A percentile compares a stretch with the other conserved stretches of the same genome.
These are phyloP conservation scores for Acronicta alni DNA, from an alignment of 2,888 invertebrate species.

Conservation along the genomic window DNA sequence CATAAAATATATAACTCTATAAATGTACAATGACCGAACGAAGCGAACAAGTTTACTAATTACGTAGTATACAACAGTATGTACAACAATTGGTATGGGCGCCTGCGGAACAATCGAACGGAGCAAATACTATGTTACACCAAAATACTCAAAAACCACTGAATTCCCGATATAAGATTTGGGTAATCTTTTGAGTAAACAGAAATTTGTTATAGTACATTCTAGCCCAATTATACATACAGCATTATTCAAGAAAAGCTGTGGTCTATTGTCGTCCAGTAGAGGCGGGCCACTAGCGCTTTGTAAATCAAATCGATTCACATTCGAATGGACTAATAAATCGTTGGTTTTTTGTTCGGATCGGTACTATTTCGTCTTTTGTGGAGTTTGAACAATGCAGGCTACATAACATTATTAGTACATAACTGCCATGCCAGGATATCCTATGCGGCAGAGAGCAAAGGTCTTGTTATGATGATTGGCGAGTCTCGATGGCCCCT, in stretches of 20 bases:
- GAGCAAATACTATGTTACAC: too few relatives aligned
- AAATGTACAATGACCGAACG: too few relatives aligned
- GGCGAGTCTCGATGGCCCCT: too few relatives aligned
- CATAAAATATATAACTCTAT: too few relatives aligned
- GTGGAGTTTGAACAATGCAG: constrained; percentile 17
- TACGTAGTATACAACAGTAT: too few relatives aligned
- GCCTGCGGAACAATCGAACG: too few relatives aligned
- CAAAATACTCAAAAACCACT: too few relatives aligned
- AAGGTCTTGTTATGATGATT: neutral
- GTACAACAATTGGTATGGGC: too few relatives aligned
- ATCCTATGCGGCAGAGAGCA: neutral
- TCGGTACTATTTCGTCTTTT: constrained; percentile 14
- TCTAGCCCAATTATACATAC: neutral
- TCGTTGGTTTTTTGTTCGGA: constrained; percentile 12
- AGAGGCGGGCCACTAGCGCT: neutral
- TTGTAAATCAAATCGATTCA: constrained; percentile 30
- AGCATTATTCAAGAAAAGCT: neutral
- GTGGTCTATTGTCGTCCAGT: neutral
- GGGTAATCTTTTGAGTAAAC: too few relatives aligned
- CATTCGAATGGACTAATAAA: constrained; percentile 26
- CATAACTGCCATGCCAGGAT: neutral
- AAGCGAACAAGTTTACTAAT: too few relatives aligned
- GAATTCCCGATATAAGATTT: too few relatives aligned
- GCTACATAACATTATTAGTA: constrained; percentile 18
- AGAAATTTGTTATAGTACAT: too few relatives aligned